Evolutionary conservation across 1,140 invertebrate species (phyloP).

Genomic region (Saxidomus purpurata): DNA sequence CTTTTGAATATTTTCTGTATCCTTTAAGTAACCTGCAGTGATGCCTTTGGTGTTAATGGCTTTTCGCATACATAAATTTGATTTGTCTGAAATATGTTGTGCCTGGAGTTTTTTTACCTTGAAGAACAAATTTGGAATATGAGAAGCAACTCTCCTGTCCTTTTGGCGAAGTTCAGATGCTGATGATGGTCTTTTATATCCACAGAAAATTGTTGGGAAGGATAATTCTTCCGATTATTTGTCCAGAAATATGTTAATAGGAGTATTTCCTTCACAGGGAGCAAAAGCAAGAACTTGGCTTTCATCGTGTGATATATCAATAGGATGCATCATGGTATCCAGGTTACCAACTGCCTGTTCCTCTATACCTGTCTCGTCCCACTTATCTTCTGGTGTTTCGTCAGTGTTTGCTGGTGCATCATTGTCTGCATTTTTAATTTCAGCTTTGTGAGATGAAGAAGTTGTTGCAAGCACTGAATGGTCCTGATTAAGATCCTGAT

Average conservation of each 20-base stretch:
- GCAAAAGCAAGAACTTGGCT: slow-evolving; percentile 30
- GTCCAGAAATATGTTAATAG: slow-evolving; percentile 52
- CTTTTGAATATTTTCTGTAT: not conserved
- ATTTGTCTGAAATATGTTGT: slow-evolving; percentile 13
- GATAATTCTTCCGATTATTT: slow-evolving; percentile 54
- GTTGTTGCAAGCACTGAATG: too few relatives aligned
- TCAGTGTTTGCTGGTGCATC: too few relatives aligned
- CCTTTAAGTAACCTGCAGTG: not conserved
- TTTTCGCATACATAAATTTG: slow-evolving; percentile 49
- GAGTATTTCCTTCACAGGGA: slow-evolving; percentile 58
- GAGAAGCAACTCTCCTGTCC: slow-evolving; percentile 46
- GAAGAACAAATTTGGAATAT: slow-evolving; percentile 60
- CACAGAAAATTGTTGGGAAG: slow-evolving; percentile 58
- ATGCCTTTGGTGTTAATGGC: not conserved
- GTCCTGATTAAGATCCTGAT: too few relatives aligned
- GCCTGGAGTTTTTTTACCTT: slow-evolving; percentile 12
- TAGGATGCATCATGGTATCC: slow-evolving; percentile 45
- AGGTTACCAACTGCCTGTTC: slow-evolving; percentile 34
- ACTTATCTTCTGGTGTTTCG: not conserved
- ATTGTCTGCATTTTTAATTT: too few relatives aligned
- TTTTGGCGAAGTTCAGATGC: not conserved
- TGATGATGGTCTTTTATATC: not conserved
- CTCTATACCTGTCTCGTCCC: slow-evolving; percentile 20
- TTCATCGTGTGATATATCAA: not conserved
- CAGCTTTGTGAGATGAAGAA: too few relatives aligned